Conservation (phyloP, 2,113 vertebrate species). For the Corythornis vintsioides region DNA sequence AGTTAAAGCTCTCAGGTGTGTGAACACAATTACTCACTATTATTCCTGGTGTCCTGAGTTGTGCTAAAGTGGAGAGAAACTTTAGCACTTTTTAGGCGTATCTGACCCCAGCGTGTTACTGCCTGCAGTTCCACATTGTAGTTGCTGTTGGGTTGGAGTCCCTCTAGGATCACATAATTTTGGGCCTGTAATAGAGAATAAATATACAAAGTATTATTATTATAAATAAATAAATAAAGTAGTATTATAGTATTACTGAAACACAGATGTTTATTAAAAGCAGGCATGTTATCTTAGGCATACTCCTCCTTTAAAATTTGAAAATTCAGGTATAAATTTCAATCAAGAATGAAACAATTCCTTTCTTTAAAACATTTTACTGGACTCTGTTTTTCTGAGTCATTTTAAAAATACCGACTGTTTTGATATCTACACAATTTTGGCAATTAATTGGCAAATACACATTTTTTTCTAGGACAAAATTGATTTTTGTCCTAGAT, state of each 20-base stretch:
- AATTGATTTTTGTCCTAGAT: neutral
- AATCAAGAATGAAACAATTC: neutral
- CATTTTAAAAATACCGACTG: neutral
- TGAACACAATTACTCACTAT: conserved; percentile 72
- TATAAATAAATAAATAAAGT: neutral
- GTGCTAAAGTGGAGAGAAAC: conserved; percentile 87
- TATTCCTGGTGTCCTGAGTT: conserved; percentile 59
- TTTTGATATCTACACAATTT: neutral
- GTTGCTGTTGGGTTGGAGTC: conserved; percentile 84
- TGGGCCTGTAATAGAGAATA: conserved; percentile 78
- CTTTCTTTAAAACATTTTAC: neutral
- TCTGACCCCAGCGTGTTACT: conserved; percentile 91
- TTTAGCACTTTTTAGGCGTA: conserved; percentile 90
- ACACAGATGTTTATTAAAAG: neutral
- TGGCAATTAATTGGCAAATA: neutral
- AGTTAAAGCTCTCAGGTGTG: neutral
- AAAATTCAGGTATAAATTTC: neutral
- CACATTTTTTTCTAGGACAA: neutral
- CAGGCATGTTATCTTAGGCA: conserved; percentile 22
- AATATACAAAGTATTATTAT: neutral
- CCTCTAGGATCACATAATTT: conserved; percentile 84
- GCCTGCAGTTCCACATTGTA: conserved; percentile 91
- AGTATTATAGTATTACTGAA: neutral
- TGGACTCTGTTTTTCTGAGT: neutral
- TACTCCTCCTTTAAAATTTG: neutral